These are phyloP conservation scores for Crambe crambe DNA, from an alignment of 37 sponge, comb jelly and placozoan genomes.

Conservation along the genomic window DNA sequence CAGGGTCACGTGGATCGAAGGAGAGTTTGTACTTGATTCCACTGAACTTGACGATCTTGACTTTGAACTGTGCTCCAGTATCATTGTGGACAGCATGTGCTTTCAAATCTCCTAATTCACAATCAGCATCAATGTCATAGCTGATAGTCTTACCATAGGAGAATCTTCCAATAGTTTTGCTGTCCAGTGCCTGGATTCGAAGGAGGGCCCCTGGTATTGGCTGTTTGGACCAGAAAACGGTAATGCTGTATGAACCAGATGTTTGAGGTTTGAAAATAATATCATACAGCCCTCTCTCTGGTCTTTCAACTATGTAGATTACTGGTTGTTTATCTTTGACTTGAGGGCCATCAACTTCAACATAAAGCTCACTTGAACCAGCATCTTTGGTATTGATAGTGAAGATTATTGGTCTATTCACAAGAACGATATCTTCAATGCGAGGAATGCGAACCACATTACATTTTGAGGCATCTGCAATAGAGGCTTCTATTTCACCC, in stretches of 20 bases:
- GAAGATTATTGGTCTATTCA: constrained; percentile 38
- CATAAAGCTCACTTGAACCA: constrained; percentile 48
- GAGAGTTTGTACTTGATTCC: constrained; percentile 27
- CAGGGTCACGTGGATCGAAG: constrained; percentile 38
- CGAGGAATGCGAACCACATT: constrained; percentile 28
- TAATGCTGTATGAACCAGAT: constrained; percentile 43
- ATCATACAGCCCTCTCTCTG: constrained; percentile 16
- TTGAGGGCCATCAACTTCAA: constrained; percentile 32
- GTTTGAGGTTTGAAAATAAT: constrained; percentile 51
- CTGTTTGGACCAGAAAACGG: constrained; percentile 36
- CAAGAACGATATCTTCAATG: constrained; percentile 19
- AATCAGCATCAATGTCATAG: constrained; percentile 35
- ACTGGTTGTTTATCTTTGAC: constrained; percentile 5
- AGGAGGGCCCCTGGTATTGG: constrained; percentile 47
- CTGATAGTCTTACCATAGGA: constrained; percentile 27
- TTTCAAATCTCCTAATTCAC: constrained; percentile 47
- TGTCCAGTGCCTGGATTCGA: constrained; percentile 22
- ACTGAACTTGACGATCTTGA: constrained; percentile 26
- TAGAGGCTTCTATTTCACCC: constrained; percentile 17
- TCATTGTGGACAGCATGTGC: constrained; percentile 50
- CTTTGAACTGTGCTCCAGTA: constrained; percentile 36
- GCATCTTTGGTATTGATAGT: constrained; percentile 50
- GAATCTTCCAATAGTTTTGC: constrained; percentile 17
- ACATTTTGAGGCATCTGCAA: constrained; percentile 38
- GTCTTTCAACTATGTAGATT: not conserved